Conservation (phyloP, 2,113 vertebrate genomes). For the Rousettus leschenaultii region DNA sequence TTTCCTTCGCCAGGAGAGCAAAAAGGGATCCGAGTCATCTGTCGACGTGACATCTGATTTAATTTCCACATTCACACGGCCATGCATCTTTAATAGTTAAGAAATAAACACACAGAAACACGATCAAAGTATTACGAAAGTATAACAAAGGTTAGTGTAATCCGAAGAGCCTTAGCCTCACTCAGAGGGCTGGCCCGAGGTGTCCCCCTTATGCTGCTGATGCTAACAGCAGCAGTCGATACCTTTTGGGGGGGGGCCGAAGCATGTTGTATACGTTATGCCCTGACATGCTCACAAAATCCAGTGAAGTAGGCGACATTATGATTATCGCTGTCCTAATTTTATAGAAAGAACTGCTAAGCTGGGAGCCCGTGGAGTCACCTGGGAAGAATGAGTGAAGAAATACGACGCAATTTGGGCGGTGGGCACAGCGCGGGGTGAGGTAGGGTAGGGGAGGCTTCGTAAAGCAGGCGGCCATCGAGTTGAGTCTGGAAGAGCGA, state of each 20-base stretch:
- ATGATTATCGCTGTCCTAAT: neutral
- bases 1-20: neutral
- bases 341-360: neutral
- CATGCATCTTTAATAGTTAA: neutral
- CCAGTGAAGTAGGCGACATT: neutral
- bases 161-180: neutral
- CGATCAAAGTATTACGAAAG: neutral
- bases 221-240: neutral
- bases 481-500: neutral
- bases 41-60: neutral
- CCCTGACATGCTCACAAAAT: neutral
- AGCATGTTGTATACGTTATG: neutral
- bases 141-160: neutral
- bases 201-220: neutral
- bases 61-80: neutral
- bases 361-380: neutral
- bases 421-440: neutral
- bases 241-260: too few relatives aligned
- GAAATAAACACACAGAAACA: neutral
- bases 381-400: neutral
- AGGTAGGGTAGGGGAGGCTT: neutral
- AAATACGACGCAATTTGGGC: too few relatives aligned
- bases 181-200: accelerated
- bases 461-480: neutral
- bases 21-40: neutral